Conservation (phyloP, 2,113 vertebrate genomes). For the Sturnus vulgaris region DNA sequence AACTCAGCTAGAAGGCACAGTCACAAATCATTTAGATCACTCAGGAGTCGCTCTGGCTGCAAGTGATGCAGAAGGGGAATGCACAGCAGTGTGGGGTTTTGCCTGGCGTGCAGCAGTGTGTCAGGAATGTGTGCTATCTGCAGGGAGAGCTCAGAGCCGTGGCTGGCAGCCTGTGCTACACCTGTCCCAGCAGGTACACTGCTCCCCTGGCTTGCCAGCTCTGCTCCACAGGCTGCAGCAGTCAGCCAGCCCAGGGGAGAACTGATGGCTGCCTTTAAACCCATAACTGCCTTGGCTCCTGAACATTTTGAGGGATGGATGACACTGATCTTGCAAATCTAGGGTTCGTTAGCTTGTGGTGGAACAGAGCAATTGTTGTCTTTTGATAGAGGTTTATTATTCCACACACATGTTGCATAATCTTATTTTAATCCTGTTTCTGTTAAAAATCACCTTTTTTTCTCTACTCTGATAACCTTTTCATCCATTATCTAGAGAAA, state of each 20-base stretch:
- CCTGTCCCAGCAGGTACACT: not conserved
- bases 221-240: not conserved
- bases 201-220: not conserved
- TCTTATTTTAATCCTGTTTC: slow-evolving; percentile 64
- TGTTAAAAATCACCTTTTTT: slow-evolving; percentile 64
- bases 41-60: not conserved
- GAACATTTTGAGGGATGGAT: not conserved
- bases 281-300: not conserved
- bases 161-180: not conserved
- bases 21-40: slow-evolving; percentile 16
- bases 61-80: not conserved
- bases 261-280: not conserved
- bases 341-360: not conserved
- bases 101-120: not conserved
- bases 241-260: not conserved
- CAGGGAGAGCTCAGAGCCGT: not conserved
- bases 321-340: not conserved
- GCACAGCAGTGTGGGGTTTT: not conserved
- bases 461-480: slow-evolving; percentile 65
- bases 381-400: slow-evolving; percentile 34
- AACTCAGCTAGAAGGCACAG: slow-evolving; percentile 19
- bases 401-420: slow-evolving; percentile 42
- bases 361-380: not conserved
- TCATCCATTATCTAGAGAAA: slow-evolving; percentile 67
- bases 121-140: fast-evolving